phyloP scores from a whole-genome alignment of 2,113 vertebrate species.

The Hucho hucho region DNA sequence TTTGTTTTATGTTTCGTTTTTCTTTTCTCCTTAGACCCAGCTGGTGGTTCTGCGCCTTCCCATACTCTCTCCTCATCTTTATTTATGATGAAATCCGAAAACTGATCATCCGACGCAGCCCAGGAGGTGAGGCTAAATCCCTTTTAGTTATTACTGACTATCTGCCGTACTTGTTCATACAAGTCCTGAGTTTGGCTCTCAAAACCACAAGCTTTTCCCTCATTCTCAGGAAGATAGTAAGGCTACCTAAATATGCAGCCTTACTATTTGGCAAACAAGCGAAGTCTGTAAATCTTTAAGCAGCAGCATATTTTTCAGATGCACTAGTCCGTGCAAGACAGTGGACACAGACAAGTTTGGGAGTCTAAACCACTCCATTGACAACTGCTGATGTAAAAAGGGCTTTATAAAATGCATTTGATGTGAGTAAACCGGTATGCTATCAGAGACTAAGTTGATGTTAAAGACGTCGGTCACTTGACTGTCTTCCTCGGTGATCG shows the following conservation, averaged over 20 bases:
- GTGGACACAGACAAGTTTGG: not conserved
- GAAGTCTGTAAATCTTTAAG: not conserved
- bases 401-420: no score
- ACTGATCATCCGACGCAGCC: constrained; percentile 80
- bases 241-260: no score
- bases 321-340: not conserved
- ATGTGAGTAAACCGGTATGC: no score
- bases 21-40: constrained; percentile 62
- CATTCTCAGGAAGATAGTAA: not conserved
- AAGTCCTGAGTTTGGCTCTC: not conserved
- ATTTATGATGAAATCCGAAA: constrained; percentile 84
- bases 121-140: constrained; percentile 72
- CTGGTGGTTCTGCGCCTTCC: constrained; percentile 85
- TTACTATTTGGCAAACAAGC: not conserved
- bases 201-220: not conserved
- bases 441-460: no score
- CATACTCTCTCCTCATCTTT: constrained; percentile 82
- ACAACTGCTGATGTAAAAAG: no score
- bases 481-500: not conserved
- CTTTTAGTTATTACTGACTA: not conserved
- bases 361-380: not conserved
- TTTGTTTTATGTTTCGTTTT: constrained; percentile 21
- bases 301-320: not conserved
- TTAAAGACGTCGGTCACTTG: not conserved
- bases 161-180: not conserved